phyloP scores from a whole-genome alignment of 1,140 invertebrate species.

The Thaumatotibia leucotreta region DNA sequence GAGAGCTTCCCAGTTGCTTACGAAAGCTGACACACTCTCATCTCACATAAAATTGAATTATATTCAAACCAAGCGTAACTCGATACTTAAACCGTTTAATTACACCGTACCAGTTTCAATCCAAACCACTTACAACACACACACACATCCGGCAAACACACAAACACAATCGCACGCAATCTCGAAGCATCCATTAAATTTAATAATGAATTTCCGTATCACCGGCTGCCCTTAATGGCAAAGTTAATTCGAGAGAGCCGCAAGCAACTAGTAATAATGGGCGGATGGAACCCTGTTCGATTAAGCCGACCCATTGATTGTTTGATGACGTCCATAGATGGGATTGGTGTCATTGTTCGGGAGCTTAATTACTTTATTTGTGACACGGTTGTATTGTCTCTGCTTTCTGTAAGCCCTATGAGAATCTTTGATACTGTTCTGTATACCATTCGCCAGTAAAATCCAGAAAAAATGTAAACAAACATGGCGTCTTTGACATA shows the following conservation, averaged over 20 bases:
- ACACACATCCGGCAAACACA: not conserved
- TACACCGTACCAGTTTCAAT: too few relatives aligned
- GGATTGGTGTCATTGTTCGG: slow-evolving; percentile 25
- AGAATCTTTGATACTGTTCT: not conserved
- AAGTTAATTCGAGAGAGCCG: slow-evolving; percentile 26
- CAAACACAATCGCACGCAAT: not conserved
- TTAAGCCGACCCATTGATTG: slow-evolving; percentile 42
- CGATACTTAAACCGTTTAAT: too few relatives aligned
- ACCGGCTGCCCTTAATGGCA: slow-evolving; percentile 27
- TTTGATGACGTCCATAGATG: slow-evolving; percentile 36
- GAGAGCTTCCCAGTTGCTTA: too few relatives aligned
- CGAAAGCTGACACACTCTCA: too few relatives aligned
- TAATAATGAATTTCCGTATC: slow-evolving; percentile 32
- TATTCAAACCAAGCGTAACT: too few relatives aligned
- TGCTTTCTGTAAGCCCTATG: not conserved
- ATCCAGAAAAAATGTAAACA: too few relatives aligned
- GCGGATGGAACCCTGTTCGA: slow-evolving; percentile 29
- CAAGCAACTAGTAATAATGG: slow-evolving; percentile 20
- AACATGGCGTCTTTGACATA: too few relatives aligned
- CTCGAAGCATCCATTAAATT: slow-evolving; percentile 29
- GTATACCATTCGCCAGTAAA: too few relatives aligned
- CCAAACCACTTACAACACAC: too few relatives aligned
- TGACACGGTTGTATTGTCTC: slow-evolving; percentile 2
- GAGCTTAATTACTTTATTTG: slow-evolving; percentile 45
- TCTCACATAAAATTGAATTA: too few relatives aligned